These are phyloP conservation scores for Creontiades dilutus DNA, from an alignment of 2,888 invertebrate species.

Conservation along the genomic window DNA sequence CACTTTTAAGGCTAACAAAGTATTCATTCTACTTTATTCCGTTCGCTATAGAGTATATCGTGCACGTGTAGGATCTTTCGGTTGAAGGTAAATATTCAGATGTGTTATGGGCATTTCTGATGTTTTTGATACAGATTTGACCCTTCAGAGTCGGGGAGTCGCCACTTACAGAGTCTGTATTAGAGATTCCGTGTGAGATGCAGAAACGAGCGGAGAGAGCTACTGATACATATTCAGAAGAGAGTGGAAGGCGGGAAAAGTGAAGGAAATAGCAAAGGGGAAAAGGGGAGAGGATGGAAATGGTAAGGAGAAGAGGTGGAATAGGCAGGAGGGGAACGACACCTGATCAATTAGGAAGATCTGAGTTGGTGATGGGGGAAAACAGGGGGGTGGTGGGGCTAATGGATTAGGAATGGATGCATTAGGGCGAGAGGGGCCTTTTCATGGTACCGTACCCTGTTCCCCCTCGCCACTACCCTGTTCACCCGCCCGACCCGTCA, in stretches of 20 bases:
- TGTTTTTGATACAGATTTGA: slow-evolving; percentile 19
- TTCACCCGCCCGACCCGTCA: not conserved
- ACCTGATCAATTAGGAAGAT: slow-evolving; percentile 70
- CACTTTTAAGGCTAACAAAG: too few species aligned
- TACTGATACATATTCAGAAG: slow-evolving; percentile 59
- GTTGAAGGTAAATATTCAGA: too few species aligned
- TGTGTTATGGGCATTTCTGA: too few species aligned
- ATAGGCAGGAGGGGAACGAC: slow-evolving; percentile 43
- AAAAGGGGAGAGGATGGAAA: not conserved
- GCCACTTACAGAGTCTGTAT: not conserved
- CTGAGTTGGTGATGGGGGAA: slow-evolving; percentile 29
- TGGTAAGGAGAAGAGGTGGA: not conserved
- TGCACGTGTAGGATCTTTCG: too few species aligned
- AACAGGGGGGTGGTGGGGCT: slow-evolving; percentile 30
- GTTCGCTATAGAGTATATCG: too few species aligned
- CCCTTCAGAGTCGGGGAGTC: not conserved
- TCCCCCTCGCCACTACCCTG: not conserved
- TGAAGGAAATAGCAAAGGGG: not conserved
- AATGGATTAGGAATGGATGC: slow-evolving; percentile 71
- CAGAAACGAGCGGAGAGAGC: slow-evolving; percentile 52
- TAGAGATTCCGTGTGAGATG: slow-evolving; percentile 57
- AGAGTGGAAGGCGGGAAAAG: slow-evolving; percentile 3
- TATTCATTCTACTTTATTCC: too few species aligned
- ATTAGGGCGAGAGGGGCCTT: slow-evolving; percentile 58
- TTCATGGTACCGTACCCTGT: slow-evolving; percentile 5